phyloP scores from a whole-genome alignment of 2,113 vertebrate genomes.

The Oryzias melastigma region DNA sequence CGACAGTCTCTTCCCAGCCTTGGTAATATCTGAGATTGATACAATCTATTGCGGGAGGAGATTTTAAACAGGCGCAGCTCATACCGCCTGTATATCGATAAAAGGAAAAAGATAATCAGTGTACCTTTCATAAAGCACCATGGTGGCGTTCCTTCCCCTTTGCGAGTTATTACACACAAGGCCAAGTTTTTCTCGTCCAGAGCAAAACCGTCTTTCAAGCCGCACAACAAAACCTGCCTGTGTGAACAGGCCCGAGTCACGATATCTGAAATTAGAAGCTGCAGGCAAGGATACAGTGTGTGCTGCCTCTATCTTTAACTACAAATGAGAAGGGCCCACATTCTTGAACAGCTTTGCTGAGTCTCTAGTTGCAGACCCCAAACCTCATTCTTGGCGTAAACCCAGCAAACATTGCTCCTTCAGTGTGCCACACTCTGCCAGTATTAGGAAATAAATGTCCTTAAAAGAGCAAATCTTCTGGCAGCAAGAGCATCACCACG shows the following conservation, averaged over 20 bases:
- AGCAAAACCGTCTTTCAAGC: constrained; percentile 18
- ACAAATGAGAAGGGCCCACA: constrained; percentile 90
- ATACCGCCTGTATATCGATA: background rate
- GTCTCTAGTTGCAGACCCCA: constrained; percentile 82
- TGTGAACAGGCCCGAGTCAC: constrained; percentile 37
- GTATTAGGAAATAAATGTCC: constrained; percentile 62
- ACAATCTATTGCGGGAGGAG: constrained; percentile 35
- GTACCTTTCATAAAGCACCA: constrained; percentile 85
- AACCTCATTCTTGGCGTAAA: constrained; percentile 63
- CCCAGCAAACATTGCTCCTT: constrained; percentile 61
- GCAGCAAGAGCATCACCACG: constrained; percentile 17
- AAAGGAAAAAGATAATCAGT: constrained; percentile 42
- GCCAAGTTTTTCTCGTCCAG: constrained; percentile 17
- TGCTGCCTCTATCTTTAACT: constrained; percentile 96
- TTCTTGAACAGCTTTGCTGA: constrained; percentile 88
- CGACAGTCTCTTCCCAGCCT: constrained; percentile 21
- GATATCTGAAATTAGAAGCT: constrained; percentile 81
- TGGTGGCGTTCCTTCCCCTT: constrained; percentile 50
- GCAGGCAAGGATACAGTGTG: constrained; percentile 73
- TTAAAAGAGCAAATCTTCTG: constrained; percentile 57
- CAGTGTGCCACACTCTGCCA: constrained; percentile 63
- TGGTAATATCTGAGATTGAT: constrained; percentile 51
- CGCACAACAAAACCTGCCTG: constrained; percentile 64
- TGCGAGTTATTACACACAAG: constrained; percentile 43
- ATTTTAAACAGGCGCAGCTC: constrained; percentile 35